Evolutionary conservation across 1,140 invertebrate genomes (phyloP).

Genomic region (Leptopilina clavipes): DNA sequence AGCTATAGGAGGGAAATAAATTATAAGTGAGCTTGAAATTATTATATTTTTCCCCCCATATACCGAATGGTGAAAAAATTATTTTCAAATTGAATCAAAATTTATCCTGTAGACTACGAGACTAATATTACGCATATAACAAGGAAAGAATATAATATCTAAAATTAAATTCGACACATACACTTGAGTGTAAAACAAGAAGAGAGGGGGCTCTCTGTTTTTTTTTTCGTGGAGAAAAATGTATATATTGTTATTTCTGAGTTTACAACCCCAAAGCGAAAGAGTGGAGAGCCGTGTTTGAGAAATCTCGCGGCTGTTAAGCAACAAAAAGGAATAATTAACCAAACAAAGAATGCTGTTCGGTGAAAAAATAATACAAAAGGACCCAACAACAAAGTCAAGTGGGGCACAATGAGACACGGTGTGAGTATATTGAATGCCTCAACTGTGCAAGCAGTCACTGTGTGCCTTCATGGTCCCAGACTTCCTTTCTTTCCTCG

Average conservation of each 20-base stretch:
- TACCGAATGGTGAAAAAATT: too few species aligned
- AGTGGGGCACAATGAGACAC: slow-evolving; percentile 72
- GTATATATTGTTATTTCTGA: neutral
- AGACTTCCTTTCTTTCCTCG: slow-evolving; percentile 48
- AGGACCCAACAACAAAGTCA: slow-evolving; percentile 72
- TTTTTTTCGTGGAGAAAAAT: too few species aligned
- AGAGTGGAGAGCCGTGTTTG: slow-evolving; percentile 41
- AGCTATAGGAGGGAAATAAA: too few species aligned
- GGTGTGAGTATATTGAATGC: slow-evolving; percentile 70
- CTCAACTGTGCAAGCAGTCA: slow-evolving; percentile 54
- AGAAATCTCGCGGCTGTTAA: slow-evolving; percentile 62
- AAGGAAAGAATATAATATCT: slow-evolving; percentile 27
- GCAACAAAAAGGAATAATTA: slow-evolving; percentile 62
- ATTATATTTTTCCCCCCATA: too few species aligned
- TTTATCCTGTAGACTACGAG: too few species aligned
- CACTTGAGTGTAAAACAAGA: neutral
- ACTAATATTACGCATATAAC: too few species aligned
- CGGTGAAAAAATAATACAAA: slow-evolving; percentile 61
- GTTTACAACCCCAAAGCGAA: slow-evolving; percentile 16
- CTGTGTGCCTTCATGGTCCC: slow-evolving; percentile 49
- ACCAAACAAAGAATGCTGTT: slow-evolving; percentile 58
- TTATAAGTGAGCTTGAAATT: too few species aligned
- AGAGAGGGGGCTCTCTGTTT: too few species aligned
- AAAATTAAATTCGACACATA: neutral
- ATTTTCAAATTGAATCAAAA: too few species aligned